phyloP scores from a whole-genome alignment of 2,797 vertebrate species.

The Valencia hispanica region DNA sequence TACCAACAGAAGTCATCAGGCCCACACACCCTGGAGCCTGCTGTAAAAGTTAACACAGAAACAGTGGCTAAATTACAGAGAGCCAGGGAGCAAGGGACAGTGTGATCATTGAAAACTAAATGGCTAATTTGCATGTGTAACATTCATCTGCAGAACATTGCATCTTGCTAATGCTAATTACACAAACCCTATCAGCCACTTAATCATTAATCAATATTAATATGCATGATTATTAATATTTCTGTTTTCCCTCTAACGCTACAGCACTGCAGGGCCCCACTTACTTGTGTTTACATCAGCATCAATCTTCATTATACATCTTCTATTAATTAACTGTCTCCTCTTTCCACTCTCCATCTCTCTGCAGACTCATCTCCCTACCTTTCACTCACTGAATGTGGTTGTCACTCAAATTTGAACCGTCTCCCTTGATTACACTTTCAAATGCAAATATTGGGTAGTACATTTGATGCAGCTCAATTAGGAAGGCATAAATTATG shows the following conservation, averaged over 20 bases:
- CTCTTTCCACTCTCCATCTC: not conserved
- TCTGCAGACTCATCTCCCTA: not conserved
- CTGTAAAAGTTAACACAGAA: conserved; percentile 11
- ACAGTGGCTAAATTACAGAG: not conserved
- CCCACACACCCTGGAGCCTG: conserved; percentile 6
- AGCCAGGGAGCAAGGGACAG: not conserved
- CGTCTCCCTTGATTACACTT: conserved; percentile 33
- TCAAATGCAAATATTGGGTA: conserved; percentile 37
- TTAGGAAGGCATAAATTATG: conserved; percentile 23
- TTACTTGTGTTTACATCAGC: conserved; percentile 60
- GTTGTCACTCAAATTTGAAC: conserved; percentile 30
- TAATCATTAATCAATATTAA: conserved; percentile 80
- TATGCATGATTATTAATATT: conserved; percentile 77
- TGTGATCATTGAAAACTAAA: conserved; percentile 27
- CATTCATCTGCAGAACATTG: conserved; percentile 68
- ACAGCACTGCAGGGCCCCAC: conserved; percentile 43
- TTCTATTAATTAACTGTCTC: conserved; percentile 43
- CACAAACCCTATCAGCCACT: conserved; percentile 69
- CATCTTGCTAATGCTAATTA: conserved; percentile 75
- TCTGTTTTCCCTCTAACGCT: conserved; percentile 53
- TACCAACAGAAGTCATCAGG: conserved; percentile 3
- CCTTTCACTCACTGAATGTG: not conserved
- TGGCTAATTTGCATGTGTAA: conserved; percentile 63
- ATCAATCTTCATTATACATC: conserved; percentile 70
- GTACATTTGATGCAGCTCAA: conserved; percentile 24